These are phyloP conservation scores for Ecliptopera silaceata DNA, from an alignment of 2,888 invertebrate genomes.

Conservation along the genomic window DNA sequence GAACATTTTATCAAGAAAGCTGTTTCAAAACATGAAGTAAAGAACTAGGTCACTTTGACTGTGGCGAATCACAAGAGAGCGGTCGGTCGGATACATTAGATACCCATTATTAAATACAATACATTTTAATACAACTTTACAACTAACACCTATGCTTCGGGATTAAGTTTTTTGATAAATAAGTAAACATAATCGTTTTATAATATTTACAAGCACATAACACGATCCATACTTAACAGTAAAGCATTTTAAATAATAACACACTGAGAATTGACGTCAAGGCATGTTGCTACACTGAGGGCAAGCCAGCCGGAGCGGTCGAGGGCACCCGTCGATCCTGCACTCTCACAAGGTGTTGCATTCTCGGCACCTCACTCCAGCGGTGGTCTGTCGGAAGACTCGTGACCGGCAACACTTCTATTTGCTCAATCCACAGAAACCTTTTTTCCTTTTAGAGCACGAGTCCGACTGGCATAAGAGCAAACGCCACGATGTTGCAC, in stretches of 20 bases:
- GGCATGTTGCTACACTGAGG: conserved; percentile 77
- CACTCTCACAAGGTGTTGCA: conserved; percentile 31
- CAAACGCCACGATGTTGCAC: conserved; percentile 80
- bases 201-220: conserved; percentile 82
- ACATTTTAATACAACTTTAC: conserved; percentile 82
- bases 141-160: conserved; percentile 79
- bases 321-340: conserved; percentile 41
- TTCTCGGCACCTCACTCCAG: conserved; percentile 54
- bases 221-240: conserved; percentile 76
- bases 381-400: conserved; percentile 76
- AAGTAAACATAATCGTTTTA: conserved; percentile 77
- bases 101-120: conserved; percentile 81
- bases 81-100: conserved; percentile 76
- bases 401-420: conserved; percentile 76
- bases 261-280: conserved; percentile 83
- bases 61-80: conserved; percentile 79
- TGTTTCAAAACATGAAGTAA: conserved; percentile 59
- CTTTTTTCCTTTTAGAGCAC: conserved; percentile 81
- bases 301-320: conserved; percentile 71
- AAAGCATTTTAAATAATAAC: conserved; percentile 82
- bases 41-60: conserved; percentile 66
- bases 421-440: conserved; percentile 77
- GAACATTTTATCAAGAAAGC: conserved; percentile 54
- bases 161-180: conserved; percentile 79
- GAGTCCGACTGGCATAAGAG: conserved; percentile 74